Evolutionary conservation across 2,113 vertebrate species (phyloP).

Genomic region (Desmodus rotundus): DNA sequence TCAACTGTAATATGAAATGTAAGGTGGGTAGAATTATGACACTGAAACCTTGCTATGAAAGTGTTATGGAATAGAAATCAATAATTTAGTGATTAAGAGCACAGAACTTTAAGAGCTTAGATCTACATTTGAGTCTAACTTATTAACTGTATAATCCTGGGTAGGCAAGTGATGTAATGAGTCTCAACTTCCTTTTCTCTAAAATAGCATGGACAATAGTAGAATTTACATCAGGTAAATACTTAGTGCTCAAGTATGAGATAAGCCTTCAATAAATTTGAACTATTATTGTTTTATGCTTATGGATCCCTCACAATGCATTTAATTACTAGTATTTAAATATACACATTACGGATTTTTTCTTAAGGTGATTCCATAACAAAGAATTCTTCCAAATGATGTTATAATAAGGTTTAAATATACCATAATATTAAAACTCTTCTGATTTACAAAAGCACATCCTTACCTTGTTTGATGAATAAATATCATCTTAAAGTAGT

Average conservation of each 20-base stretch:
- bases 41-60: not conserved
- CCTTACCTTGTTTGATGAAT: constrained; percentile 97
- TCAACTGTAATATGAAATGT: not conserved
- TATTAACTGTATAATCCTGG: not conserved
- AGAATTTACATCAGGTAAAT: constrained; percentile 17
- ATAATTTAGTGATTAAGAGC: not conserved
- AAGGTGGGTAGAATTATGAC: not conserved
- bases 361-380: not conserved
- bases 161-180: not conserved
- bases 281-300: constrained; percentile 11
- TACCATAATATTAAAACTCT: constrained; percentile 28
- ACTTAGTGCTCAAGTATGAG: not conserved
- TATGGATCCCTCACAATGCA: not conserved
- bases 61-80: not conserved
- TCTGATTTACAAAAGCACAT: constrained; percentile 43
- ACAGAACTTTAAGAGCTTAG: not conserved
- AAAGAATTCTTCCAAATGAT: not conserved
- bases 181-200: constrained; percentile 6
- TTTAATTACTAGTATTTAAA: constrained; percentile 22
- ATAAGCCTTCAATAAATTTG: constrained; percentile 22
- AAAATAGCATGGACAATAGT: not conserved
- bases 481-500: constrained; percentile 99
- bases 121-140: not conserved
- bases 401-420: not conserved
- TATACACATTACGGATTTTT: not conserved